These are phyloP conservation scores for Nebria brevicollis DNA, from an alignment of 2,888 invertebrate species.

Conservation along the genomic window DNA sequence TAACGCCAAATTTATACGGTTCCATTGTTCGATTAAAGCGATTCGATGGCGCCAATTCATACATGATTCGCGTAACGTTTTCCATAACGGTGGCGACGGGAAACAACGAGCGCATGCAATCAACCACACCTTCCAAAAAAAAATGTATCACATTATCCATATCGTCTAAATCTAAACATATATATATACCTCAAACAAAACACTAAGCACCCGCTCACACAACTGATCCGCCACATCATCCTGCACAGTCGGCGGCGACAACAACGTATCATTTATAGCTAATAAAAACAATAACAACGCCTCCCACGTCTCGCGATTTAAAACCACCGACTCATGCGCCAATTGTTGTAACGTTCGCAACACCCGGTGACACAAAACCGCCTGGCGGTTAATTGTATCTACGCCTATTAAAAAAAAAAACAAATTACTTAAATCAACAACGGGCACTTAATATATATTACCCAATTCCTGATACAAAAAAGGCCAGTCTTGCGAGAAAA, in stretches of 20 bases:
- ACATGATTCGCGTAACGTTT: constrained; percentile 92
- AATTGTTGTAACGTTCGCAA: constrained; percentile 85
- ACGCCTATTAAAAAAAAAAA: constrained; percentile 68
- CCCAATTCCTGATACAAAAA: constrained; percentile 90
- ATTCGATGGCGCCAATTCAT: constrained; percentile 94
- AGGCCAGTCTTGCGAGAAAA: constrained; percentile 85
- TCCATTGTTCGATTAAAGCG: constrained; percentile 94
- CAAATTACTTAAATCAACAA: not conserved
- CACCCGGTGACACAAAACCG: constrained; percentile 91
- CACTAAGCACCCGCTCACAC: constrained; percentile 92
- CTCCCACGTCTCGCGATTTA: constrained; percentile 92
- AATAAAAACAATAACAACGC: constrained; percentile 86
- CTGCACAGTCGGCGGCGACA: constrained; percentile 92
- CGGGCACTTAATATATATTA: constrained; percentile 63
- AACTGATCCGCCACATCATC: constrained; percentile 93
- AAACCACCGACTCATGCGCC: constrained; percentile 76
- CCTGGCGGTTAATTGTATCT: constrained; percentile 92
- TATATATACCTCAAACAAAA: constrained; percentile 77
- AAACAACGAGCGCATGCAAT: constrained; percentile 83
- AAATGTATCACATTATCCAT: not conserved
- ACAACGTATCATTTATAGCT: constrained; percentile 88
- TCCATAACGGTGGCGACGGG: constrained; percentile 95
- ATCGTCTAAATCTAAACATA: too few relatives aligned
- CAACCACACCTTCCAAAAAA: constrained; percentile 68
- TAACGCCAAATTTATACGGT: constrained; percentile 88